Evolutionary conservation across 2,888 invertebrate genomes (phyloP), one percentile per base, ranked within the genome.

Genomic region (Xylota segnis): DNA sequence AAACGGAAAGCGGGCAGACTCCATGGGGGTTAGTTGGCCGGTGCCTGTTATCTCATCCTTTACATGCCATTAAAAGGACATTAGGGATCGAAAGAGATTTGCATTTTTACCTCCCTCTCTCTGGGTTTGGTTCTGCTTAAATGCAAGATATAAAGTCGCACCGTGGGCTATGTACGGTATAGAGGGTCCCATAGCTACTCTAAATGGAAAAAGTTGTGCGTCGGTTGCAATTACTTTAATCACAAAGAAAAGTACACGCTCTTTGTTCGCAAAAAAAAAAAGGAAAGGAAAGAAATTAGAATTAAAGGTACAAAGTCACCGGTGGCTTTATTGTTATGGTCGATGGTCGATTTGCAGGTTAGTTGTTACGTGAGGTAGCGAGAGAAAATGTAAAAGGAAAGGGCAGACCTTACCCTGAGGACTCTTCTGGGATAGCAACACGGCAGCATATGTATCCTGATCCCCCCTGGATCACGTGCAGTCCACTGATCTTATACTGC

Each of bases 31-130:
- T 77, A 86, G 86, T 74, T 86, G 68, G 72, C 76, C 68, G 68
- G 59, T 68, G 86, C 50, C 79, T 77, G 76, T 86, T 86, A 86
- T 86, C 86, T 86, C 86, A 86, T 82, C 82, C 86, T 82, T 86
- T 86, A 82, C 86, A 86, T 86, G 82, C 86, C 86, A 86, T 86
- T 86, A 86, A 86, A 86, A 86, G 86, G 76, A 86, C 86, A 86
- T 86, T 86, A 86, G 68, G 86, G 86, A 86, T 84, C 84, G 84
- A 84, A 81, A 84, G 79, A 84, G 61, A 84, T 84, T 84, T 84
- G 84, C 79, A 84, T 79, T 79, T 79, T 58, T 37, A 45, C 12
- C 5, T 18, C 16, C 40, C 23, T 16, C 12, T 6, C 14, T 40
- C 43, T 74, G 74, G 47, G 43, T 78, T 56, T n/a, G 74, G 50